phyloP scores from a whole-genome alignment of 2,888 invertebrate genomes.

The Chymomyza amoena region DNA sequence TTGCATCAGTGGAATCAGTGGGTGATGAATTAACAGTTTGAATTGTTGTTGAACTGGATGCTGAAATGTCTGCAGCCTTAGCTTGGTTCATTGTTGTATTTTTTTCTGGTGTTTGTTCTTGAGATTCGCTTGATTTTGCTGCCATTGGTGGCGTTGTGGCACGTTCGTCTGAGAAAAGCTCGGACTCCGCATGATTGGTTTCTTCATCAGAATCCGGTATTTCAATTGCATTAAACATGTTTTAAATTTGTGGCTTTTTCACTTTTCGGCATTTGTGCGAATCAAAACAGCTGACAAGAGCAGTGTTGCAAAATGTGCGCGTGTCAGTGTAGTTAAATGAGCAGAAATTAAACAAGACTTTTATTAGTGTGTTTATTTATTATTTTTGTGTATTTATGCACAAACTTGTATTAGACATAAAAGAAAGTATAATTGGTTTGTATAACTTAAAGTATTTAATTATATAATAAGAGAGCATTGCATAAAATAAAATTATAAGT shows the following conservation, averaged over 20 bases:
- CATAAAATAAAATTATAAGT: not conserved
- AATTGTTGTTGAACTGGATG: not conserved
- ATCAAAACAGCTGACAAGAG: not conserved
- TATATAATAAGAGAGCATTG: no score
- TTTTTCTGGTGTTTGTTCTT: constrained; percentile 27
- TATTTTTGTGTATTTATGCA: not conserved
- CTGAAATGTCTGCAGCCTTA: not conserved
- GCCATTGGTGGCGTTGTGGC: not conserved
- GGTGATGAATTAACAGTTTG: constrained; percentile 11
- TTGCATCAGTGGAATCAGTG: constrained; percentile 19
- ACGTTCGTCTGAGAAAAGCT: not conserved
- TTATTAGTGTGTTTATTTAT: not conserved
- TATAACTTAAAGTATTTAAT: no score
- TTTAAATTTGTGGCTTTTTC: not conserved
- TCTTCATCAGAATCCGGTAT: constrained; percentile 61
- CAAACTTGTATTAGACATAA: not conserved
- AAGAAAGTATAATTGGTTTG: no score
- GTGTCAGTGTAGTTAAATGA: not conserved
- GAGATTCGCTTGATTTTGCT: constrained; percentile 11
- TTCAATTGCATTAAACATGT: constrained; percentile 47
- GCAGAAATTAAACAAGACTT: no score
- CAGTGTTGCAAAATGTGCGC: not conserved
- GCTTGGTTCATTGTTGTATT: not conserved
- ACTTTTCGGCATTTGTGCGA: not conserved
- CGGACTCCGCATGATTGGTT: not conserved